Conservation (phyloP, 2,888 invertebrate species). For the Crepidodera aurea region DNA sequence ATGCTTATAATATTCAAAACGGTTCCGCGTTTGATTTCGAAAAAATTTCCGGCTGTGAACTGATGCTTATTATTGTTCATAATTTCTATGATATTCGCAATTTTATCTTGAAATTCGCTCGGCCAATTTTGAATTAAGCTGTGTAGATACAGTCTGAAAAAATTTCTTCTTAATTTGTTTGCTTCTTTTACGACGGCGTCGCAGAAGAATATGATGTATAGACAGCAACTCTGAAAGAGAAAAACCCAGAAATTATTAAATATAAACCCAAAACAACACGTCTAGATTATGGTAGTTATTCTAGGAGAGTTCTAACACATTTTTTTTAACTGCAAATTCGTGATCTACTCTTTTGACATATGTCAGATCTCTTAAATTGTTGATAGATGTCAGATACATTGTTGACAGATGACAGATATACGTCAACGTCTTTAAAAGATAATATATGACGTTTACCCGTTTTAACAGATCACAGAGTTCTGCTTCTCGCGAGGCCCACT, state of each 20-base stretch:
- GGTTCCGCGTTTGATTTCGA: not conserved
- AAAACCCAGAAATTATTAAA: not conserved
- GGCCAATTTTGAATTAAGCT: not conserved
- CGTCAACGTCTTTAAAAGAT: too few relatives aligned
- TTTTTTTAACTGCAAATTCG: too few relatives aligned
- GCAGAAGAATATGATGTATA: conserved; percentile 6
- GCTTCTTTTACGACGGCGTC: conserved; percentile 1
- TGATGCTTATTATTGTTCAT: not conserved
- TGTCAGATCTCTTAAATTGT: too few relatives aligned
- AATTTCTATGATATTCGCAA: not conserved
- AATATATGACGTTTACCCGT: too few relatives aligned
- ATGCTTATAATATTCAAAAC: conserved; percentile 2
- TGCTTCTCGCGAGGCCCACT: too few relatives aligned
- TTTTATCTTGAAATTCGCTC: not conserved
- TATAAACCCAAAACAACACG: too few relatives aligned
- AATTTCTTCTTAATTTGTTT: not conserved
- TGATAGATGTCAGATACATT: too few relatives aligned
- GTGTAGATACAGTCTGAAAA: not conserved
- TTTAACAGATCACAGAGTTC: too few relatives aligned
- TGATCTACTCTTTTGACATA: too few relatives aligned
- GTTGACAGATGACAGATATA: too few relatives aligned
- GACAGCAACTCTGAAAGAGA: not conserved
- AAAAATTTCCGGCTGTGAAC: conserved; percentile 11
- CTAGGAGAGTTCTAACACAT: too few relatives aligned
- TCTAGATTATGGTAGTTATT: too few relatives aligned